phyloP scores from a whole-genome alignment of 2,888 invertebrate species.

The Latrodectus elegans region DNA sequence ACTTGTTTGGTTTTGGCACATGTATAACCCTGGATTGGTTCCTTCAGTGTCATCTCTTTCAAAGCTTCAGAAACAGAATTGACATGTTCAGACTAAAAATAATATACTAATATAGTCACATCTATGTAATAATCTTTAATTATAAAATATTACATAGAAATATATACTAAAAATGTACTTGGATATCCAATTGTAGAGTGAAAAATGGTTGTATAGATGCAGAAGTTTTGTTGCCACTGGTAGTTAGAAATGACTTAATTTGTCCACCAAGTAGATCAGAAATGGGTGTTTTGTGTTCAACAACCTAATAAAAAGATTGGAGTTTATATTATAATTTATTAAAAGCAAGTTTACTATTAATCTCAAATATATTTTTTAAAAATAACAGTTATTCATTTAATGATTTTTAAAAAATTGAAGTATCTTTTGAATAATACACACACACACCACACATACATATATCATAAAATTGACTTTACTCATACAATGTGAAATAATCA shows the following conservation, averaged over 20 bases:
- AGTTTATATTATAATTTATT: no score
- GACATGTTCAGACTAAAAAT: conserved; percentile 76
- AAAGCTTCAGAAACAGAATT: conserved; percentile 86
- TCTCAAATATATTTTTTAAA: no score
- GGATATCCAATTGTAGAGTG: conserved; percentile 94
- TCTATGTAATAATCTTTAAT: not conserved
- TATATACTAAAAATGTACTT: conserved; percentile 79
- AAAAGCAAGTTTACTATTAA: no score
- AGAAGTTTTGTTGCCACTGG: conserved; percentile 84
- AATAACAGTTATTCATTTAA: no score
- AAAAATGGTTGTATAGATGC: conserved; percentile 97
- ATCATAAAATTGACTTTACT: no score
- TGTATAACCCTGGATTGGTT: conserved; percentile 89
- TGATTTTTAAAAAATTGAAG: no score
- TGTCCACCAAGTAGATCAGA: conserved; percentile 95
- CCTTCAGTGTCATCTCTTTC: conserved; percentile 88
- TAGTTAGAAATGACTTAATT: conserved; percentile 85
- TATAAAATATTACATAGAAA: conserved; percentile 2
- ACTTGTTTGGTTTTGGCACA: conserved; percentile 87
- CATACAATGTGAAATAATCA: no score
- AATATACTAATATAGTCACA: conserved; percentile 14
- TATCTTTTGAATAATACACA: no score
- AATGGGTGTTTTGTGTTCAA: conserved; percentile 88
- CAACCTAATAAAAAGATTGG: conserved; percentile 77
- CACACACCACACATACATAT: no score